Evolutionary conservation across 2,888 invertebrate species (phyloP), one percentile per base, ranked within the genome.

Genomic region (Drosophila vallismaia): DNA sequence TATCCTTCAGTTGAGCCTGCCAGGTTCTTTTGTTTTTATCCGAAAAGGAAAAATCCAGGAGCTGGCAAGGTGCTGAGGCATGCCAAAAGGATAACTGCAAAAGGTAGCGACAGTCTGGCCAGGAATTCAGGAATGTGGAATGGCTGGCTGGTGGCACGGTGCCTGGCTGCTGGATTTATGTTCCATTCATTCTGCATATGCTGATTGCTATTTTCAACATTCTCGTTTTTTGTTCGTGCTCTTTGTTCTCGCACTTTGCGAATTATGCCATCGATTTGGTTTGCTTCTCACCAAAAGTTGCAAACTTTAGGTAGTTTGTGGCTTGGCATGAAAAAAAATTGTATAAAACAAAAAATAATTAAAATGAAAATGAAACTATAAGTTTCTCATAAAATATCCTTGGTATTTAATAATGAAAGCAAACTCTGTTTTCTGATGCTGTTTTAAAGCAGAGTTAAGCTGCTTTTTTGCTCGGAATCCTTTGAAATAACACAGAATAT

Each of bases 121-220:
- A 29, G 44, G 53, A 26, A 51, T n/a, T 26, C n/a, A 38, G 10
- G 36, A 51, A n/a, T 45, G 9, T 28, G 44, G 12, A 4, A 45
- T 4, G 12, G 36, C 5, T 36, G 36, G 36, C 36, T 4, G 36
- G 36, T 36, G 6, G 36, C 36, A 12, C 36, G 24, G 14, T 0
- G 19, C 19, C 28, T 24, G 31, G 49, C 12, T 42, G 19, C 19
- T 42, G 51, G 51, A 56, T 72, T 66, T 53, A 54, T 82, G 86
- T 67, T 85, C 83, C 70, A 71, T 57, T 69, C 53, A 60, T 48
- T 71, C 60, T 63, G 72, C 83, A 82, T 82, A 82, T 85, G 82
- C 55, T 87, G 88, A 82, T 82, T 87, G 86, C 82, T 74, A 75
- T 79, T 87, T 76, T 68, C 70, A 42, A 33, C 44, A 64, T 38